Conservation (phyloP, 1,140 invertebrate species). For the Zaprionus kolodkinae region DNA sequence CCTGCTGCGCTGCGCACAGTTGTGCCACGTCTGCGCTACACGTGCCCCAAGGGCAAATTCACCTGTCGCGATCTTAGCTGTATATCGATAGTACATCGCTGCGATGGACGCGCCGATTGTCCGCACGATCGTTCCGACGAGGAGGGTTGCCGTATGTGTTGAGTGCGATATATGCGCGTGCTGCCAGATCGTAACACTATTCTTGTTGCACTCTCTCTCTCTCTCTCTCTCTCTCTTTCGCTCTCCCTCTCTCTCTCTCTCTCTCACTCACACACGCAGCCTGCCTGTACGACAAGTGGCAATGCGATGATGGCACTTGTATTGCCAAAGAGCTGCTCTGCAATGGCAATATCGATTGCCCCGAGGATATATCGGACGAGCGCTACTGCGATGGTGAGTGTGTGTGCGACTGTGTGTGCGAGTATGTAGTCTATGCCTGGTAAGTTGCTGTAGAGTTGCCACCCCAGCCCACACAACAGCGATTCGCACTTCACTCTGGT, state of each 20-base stretch:
- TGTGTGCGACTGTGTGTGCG: background rate
- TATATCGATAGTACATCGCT: conserved; percentile 88
- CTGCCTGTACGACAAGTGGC: conserved; percentile 86
- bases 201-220: background rate
- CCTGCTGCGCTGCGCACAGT: conserved; percentile 56
- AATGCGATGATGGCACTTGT: conserved; percentile 87
- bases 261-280: conserved; percentile 79
- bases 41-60: conserved; percentile 86
- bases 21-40: conserved; percentile 74
- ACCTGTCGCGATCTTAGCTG: conserved; percentile 89
- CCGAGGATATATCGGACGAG: conserved; percentile 89
- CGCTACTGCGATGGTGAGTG: conserved; percentile 88
- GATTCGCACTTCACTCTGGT: conserved; percentile 26
- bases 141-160: conserved; percentile 86
- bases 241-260: background rate
- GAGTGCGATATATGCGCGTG: background rate
- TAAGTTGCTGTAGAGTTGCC: conserved; percentile 15
- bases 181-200: background rate
- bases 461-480: conserved; percentile 30
- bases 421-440: conserved; percentile 1
- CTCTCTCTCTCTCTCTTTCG: conserved; percentile 7
- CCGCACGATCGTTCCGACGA: conserved; percentile 86
- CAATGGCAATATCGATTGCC: conserved; percentile 88
- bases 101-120: conserved; percentile 86
- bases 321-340: conserved; percentile 87